Conservation (phyloP, 2,888 invertebrate genomes). For the Yponomeuta plumbellus region DNA sequence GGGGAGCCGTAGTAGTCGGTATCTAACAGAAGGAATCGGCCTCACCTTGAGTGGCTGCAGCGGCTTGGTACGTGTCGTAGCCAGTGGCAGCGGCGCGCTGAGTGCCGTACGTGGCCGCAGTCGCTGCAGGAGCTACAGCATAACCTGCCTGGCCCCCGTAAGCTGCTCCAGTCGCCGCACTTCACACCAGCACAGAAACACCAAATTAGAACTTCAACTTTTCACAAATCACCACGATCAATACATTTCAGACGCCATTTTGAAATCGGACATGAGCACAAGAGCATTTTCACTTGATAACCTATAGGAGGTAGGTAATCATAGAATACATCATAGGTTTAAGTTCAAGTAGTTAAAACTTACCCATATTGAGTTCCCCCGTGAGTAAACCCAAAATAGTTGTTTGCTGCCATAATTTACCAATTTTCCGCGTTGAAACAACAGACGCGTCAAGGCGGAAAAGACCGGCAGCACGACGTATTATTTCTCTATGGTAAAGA, state of each 20-base stretch:
- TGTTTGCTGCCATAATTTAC: constrained; percentile 89
- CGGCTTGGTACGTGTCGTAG: constrained; percentile 90
- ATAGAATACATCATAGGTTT: background rate
- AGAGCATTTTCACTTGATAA: constrained; percentile 2
- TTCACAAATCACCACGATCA: constrained; percentile 42
- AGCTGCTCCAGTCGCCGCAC: constrained; percentile 85
- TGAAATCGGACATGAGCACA: constrained; percentile 43
- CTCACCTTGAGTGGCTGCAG: constrained; percentile 85
- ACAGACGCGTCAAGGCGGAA: constrained; percentile 64
- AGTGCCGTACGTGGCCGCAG: constrained; percentile 90
- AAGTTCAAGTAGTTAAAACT: constrained; percentile 47
- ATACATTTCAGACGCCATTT: constrained; percentile 68
- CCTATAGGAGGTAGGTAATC: background rate
- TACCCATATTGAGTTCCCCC: constrained; percentile 95
- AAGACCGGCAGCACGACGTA: constrained; percentile 50
- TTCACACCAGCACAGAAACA: constrained; percentile 44
- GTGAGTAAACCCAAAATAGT: constrained; percentile 96
- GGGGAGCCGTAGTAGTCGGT: background rate
- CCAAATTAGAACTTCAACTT: constrained; percentile 26
- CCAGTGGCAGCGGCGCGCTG: constrained; percentile 87
- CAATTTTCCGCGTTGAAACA: constrained; percentile 64
- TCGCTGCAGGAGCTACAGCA: constrained; percentile 87
- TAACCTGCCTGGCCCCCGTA: constrained; percentile 91
- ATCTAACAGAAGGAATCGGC: background rate
- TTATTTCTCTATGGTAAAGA: constrained; percentile 48